Conservation (phyloP, 2,113 vertebrate species). For the Sitta europaea region DNA sequence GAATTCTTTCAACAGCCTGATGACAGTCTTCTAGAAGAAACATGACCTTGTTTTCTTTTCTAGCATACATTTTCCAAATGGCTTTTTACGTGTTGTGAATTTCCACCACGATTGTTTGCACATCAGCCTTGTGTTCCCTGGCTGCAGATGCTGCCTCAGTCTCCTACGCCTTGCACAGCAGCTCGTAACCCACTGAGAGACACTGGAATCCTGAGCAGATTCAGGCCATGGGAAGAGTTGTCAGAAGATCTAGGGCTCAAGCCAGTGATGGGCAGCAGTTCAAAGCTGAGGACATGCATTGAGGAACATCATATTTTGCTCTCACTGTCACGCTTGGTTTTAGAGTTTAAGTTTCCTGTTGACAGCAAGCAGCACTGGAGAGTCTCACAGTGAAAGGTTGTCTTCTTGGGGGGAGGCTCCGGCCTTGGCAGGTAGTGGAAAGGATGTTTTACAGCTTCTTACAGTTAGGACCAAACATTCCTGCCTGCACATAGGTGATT, state of each 20-base stretch:
- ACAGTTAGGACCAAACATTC: neutral
- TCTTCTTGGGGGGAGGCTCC: neutral
- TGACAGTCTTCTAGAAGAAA: neutral
- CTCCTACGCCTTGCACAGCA: neutral
- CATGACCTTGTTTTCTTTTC: conserved; percentile 39
- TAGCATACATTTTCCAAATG: neutral
- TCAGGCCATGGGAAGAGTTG: neutral
- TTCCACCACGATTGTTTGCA: conserved; percentile 13
- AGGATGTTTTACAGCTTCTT: neutral
- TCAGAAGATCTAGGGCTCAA: neutral
- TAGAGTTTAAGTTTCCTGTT: neutral
- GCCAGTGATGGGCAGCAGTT: neutral
- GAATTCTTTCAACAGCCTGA: conserved; percentile 17
- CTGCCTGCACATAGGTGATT: neutral
- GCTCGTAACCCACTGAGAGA: neutral
- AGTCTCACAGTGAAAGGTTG: neutral
- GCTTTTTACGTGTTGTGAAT: conserved; percentile 38
- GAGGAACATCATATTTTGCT: neutral
- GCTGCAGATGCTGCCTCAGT: neutral
- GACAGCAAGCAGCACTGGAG: neutral
- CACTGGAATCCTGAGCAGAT: neutral
- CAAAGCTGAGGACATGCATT: neutral
- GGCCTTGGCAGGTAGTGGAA: neutral
- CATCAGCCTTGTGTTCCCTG: neutral
- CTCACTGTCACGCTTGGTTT: neutral